Evolutionary conservation across 2,888 invertebrate genomes (phyloP).

Genomic region (Boloria euphrosyne): DNA sequence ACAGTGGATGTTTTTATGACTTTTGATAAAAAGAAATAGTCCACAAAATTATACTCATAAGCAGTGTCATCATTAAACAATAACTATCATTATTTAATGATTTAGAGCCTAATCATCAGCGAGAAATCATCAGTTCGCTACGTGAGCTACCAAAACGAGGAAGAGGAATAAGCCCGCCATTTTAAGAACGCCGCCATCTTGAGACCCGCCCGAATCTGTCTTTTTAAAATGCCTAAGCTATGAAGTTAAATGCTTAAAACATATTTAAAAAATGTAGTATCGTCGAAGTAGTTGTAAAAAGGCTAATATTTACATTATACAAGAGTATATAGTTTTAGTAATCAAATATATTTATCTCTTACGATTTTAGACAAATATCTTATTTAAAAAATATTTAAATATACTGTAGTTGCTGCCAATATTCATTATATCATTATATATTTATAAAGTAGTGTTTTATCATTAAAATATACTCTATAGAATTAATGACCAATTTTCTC

Average conservation of each 20-base stretch:
- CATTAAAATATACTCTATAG: conserved; percentile 43
- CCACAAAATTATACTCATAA: too few species aligned
- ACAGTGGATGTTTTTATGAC: too few species aligned
- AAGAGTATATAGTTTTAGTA: conserved; percentile 17
- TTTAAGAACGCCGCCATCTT: conserved; percentile 55
- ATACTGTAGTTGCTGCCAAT: conserved; percentile 61
- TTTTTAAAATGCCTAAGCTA: conserved; percentile 39
- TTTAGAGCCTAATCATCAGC: conserved; percentile 92
- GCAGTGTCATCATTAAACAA: neutral
- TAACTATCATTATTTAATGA: conserved; percentile 49
- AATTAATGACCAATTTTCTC: conserved; percentile 42
- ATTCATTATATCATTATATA: conserved; percentile 41
- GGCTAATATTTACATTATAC: conserved; percentile 33
- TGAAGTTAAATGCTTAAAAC: conserved; percentile 31
- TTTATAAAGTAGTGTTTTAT: conserved; percentile 37
- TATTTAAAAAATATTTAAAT: conserved; percentile 32
- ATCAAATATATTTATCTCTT: conserved; percentile 16
- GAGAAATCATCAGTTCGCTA: conserved; percentile 97
- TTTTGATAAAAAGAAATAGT: too few species aligned
- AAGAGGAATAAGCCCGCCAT: conserved; percentile 84
- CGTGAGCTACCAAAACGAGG: conserved; percentile 96
- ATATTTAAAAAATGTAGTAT: conserved; percentile 35
- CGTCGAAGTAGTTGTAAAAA: conserved; percentile 36
- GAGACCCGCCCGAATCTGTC: conserved; percentile 47
- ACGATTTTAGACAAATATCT: conserved; percentile 34